Base-by-base conservation (phyloP, 2,888 invertebrate genomes). In the Microctonus brassicae region DNA sequence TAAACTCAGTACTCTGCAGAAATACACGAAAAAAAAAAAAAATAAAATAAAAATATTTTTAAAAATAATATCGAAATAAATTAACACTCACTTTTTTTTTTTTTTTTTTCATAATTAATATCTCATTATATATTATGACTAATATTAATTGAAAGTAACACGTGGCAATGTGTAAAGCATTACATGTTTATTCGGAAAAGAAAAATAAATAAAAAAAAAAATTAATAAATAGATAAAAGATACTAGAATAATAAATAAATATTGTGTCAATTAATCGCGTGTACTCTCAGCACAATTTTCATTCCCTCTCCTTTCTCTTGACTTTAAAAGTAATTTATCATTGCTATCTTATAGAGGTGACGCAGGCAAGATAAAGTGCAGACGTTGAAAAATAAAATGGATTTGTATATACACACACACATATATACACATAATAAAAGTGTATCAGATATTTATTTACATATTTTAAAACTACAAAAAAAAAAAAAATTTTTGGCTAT, bases 111-210 rank as follows among this genome's bases (percentile, higher is more conserved):
- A 1, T 10, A 6, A 9, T 47, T 17, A 2, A 47, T 47, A 17
- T n/a, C 2, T 17, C 17, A 47, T 4, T 39, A 5, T 6, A 47
- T 5, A 47, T 17, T 20, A 39, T 47, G 47, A 47, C 17, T 47
- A 47, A 47, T 47, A 7, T n/a, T 47, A 47, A 47, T 47, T 47
- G 47, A 47, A 47, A 47, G 47, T 47, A 47, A 47, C 47, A 47
- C n/a, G 17, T 47, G 17, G 6, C 17, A 47, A 47, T 17, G 17
- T 17, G 47, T 47, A 47, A 47, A n/a, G 17, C 47, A 17, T 17
- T 17, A 47, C 47, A 17, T 17, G 47, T n/a, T n/a, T n/a, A 4
- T 2, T n/a, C 1, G 7, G 17, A 20, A 17, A 7, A 47, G 7
- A 47, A 47, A 47, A 17, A 17, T 47, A n/a, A 20, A 47, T 47